Base-by-base conservation (phyloP, 92 coral and sea anemone species). In the Phenganax stokvisi region DNA sequence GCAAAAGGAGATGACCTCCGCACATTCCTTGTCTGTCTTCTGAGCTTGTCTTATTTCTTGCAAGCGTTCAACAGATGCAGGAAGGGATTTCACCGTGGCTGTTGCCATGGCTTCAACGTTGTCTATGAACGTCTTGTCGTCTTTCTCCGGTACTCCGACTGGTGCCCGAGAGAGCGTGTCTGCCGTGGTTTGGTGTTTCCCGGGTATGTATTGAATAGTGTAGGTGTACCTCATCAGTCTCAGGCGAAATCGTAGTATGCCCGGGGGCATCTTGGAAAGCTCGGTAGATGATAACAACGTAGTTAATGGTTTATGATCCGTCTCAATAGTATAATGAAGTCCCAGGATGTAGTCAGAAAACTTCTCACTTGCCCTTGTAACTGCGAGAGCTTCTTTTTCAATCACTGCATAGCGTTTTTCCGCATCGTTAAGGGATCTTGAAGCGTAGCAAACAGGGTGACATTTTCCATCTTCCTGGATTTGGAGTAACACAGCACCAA, bases 371-470 rank as follows among this genome's bases (percentile, higher is more conserved):
- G 88, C 84, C 87, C 88, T 84, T 44, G 85, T 85, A 37, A 37
- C 47, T 1, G 47, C 47, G 47, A 37, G 47, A 1, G 4, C 47
- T 37, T 37, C 47, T 28, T 64, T 86, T 78, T 86, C 86, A 12
- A 84, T 86, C 57, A 86, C 85, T 10, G 92, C 89, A 69, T 89
- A 84, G 70, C 86, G 85, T 51, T 75, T 80, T 71, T 86, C 89
- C 16, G 87, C 54, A 17, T 89, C 87, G 28, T 64, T 85, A 55
- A 89, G 87, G 11, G 89, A 87, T 44, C 87, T 81, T 7, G 89
- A 87, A 12, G 90, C 89, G 52, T 81, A 85, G 54, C 85, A 76
- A 12, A 82, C 51, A 12, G 92, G 90, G 20, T 73, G 76, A 57
- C 87, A 87, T 63, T 80, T 69, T 80, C 86, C 88, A 15, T 89